Evolutionary conservation across 2,797 vertebrate species (phyloP), one percentile per base, ranked within the genome.

Genomic region (Xenops minutus): DNA sequence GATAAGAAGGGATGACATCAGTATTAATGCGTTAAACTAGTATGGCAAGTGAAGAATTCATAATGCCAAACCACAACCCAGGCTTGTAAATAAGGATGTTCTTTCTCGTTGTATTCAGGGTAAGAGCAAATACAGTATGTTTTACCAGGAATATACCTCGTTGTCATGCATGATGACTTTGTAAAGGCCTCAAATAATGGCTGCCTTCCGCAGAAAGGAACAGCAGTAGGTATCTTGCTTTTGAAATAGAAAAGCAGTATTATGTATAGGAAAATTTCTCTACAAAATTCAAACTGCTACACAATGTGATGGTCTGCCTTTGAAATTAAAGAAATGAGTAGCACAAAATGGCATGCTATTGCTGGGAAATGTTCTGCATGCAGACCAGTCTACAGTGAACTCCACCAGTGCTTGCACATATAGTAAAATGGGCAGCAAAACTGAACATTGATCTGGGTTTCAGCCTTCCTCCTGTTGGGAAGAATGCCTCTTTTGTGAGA

Each of bases 21-120:
- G 18, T 80, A 41, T 80, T 74, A 85, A 44, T 52, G 55, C 39
- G 14, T 55, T 88, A 48, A 95, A 78, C 37, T 54, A 14, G 79
- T 75, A 88, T 21, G 78, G 88, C 73, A 32, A 66, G 54, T 78
- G 79, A 86, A 39, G 23, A n/a, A 55, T 19, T 83, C 21, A 21
- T 10, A 36, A 51, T 62, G 76, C 69, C 91, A 95, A 94, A 61
- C 87, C 85, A 88, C 93, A 95, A 23, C 32, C 34, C 68, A 54
- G 78, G 30, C 54, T 91, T 66, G 75, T 68, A 51, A 89, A 83
- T 68, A 88, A 71, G 54, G 81, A 77, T 80, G 75, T 92, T 85
- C 48, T 82, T 91, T 89, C 46, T 27, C 52, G 52, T 39, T 94
- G 44, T 84, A 8, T 46, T 89, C 62, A 56, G 21, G 21, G 6